phyloP scores from a whole-genome alignment of 2,113 vertebrate species.

The Prunella fulvescens region DNA sequence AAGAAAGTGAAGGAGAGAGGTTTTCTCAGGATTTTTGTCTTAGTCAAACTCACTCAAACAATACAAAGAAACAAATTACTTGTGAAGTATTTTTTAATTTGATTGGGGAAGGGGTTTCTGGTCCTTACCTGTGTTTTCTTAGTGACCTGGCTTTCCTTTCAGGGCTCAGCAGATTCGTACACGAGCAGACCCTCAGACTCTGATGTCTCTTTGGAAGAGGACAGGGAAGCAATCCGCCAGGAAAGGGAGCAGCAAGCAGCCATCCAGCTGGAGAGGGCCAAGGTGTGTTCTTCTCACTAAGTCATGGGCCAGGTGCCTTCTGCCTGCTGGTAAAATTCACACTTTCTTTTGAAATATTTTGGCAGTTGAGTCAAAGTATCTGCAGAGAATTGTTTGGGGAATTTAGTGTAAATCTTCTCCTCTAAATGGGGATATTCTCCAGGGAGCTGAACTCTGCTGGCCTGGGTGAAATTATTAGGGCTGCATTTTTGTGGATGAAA shows the following conservation, averaged over 20 bases:
- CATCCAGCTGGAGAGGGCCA: slow-evolving; percentile 93
- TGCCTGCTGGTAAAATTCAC: neutral
- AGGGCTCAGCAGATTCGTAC: slow-evolving; percentile 99
- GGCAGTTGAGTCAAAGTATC: neutral
- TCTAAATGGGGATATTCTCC: neutral
- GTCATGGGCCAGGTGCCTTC: fast-evolving
- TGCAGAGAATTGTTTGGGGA: neutral
- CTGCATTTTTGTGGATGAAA: neutral
- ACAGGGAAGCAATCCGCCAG: slow-evolving; percentile 91
- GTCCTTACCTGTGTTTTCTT: neutral
- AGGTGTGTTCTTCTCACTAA: slow-evolving; percentile 70
- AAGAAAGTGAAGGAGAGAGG: neutral
- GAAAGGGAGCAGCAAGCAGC: slow-evolving; percentile 94
- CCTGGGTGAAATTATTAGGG: neutral
- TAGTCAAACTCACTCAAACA: neutral
- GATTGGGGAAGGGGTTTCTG: neutral
- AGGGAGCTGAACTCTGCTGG: neutral
- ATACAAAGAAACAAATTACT: neutral
- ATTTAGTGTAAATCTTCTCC: neutral
- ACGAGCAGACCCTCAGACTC: slow-evolving; percentile 99
- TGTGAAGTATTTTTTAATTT: neutral
- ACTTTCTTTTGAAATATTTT: fast-evolving
- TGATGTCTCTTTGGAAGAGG: slow-evolving; percentile 97
- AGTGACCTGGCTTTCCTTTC: slow-evolving; percentile 25
- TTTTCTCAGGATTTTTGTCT: neutral